These are phyloP conservation scores for Poecile montanus DNA, from an alignment of 2,797 vertebrate species.

Conservation along the genomic window DNA sequence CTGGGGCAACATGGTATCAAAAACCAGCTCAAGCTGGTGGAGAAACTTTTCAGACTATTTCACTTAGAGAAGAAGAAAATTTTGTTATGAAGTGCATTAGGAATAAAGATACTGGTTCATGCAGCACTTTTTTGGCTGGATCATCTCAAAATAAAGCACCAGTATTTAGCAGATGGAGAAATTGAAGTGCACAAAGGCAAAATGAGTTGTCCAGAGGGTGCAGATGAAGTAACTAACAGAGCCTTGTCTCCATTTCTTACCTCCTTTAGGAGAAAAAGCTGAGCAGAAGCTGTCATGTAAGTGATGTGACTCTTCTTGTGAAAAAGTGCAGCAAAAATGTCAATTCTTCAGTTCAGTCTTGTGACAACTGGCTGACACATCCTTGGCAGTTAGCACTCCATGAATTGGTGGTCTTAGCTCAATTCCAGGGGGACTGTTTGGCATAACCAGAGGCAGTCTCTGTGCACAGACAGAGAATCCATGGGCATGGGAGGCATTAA, in stretches of 20 bases:
- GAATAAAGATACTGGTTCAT: neutral
- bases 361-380: neutral
- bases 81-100: neutral
- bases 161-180: neutral
- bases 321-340: neutral
- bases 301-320: neutral
- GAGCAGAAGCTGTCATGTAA: neutral
- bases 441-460: neutral
- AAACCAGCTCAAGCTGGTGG: neutral
- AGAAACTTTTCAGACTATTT: neutral
- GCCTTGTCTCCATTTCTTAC: neutral
- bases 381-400: neutral
- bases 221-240: neutral
- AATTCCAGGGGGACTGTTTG: neutral
- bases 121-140: neutral
- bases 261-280: neutral
- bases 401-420: neutral
- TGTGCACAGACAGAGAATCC: neutral
- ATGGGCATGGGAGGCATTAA: neutral
- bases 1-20: neutral
- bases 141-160: neutral
- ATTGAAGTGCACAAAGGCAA: neutral
- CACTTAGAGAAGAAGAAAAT: neutral
- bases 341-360: neutral
- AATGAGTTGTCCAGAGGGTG: neutral